Percentiles rank a stretch among this genome's conserved stretches.
These are phyloP conservation scores for Drosophila biarmipes DNA, from an alignment of 1,140 invertebrate species.

Conservation along the genomic window DNA sequence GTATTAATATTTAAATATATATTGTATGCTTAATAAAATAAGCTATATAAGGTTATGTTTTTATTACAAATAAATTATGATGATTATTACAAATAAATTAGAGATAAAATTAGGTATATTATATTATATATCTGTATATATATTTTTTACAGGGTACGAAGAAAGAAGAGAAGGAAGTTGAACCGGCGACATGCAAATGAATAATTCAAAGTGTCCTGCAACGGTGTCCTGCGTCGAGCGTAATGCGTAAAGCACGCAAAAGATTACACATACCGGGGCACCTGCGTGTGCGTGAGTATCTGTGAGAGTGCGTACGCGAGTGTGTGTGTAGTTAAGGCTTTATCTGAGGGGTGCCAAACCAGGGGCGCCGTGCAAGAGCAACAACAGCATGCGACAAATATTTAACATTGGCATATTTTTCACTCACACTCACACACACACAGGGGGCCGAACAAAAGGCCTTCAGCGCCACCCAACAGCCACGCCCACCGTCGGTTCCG, in stretches of 20 bases:
- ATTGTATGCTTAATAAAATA: no score
- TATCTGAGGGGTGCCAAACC: conserved; percentile 75
- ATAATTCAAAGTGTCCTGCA: conserved; percentile 83
- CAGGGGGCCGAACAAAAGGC: conserved; percentile 13
- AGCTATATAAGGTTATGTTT: no score
- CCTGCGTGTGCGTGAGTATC: conserved; percentile 27
- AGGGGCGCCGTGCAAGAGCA: conserved; percentile 48
- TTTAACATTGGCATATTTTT: conserved; percentile 82
- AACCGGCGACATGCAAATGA: conserved; percentile 67
- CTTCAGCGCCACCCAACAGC: conserved; percentile 24
- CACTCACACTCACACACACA: conserved; percentile 57
- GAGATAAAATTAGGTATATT: no score
- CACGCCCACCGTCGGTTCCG: conserved; percentile 33
- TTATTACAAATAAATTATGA: no score
- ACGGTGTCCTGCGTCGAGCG: conserved; percentile 68
- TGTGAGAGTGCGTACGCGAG: conserved; percentile 38
- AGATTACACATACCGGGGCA: conserved; percentile 72
- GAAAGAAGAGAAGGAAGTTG: not conserved
- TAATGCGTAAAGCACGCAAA: conserved; percentile 82
- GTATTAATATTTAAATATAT: no score
- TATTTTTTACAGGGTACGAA: conserved; percentile 7
- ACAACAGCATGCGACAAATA: conserved; percentile 73
- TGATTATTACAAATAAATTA: no score
- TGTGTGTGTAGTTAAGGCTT: conserved; percentile 71
- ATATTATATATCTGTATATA: no score